Evolutionary conservation across 2,113 vertebrate genomes (phyloP), one percentile per base, ranked within the genome.

Genomic region (Nestor notabilis): DNA sequence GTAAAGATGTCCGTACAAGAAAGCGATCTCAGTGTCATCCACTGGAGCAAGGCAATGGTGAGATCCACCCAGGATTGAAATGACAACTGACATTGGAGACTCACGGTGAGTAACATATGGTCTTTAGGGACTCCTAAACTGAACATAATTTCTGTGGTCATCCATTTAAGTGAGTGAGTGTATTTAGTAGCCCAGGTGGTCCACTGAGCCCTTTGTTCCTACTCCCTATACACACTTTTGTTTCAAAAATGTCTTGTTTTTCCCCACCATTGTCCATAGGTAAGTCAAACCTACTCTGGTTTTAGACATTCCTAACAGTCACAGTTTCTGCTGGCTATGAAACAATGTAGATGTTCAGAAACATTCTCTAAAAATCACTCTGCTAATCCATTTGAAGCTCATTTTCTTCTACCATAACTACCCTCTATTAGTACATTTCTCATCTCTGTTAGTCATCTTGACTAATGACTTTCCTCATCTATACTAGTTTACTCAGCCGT

Each of bases 381-480:
- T 68, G 27, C 35, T 89, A 95, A 87, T 41, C 61, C 53, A 78
- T 86, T 74, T 84, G 76, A 81, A 93, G 60, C 47, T 87, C 21
- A 52, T 89, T 93, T 95, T 96, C 72, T 86, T 94, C 69, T 92
- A 49, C 60, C 0, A 0, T 65, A 95, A 24, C 72, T 94, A 93
- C 61, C 19, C 17, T 84, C 37, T 94, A 69, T 91, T 91, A 95
- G 66, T 49, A 79, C 47, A 61, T 93, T 92, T 94, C 91, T 97
- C 65, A 91, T 96, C 44, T 66, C 44, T 63, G 52, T 96, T 97
- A 94, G 89, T 97, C 92, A 95, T 96, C 61, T 95, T 96, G 91
- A 97, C 83, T 93, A 96, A 95, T 92, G 76, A 82, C 65, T 96
- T 94, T 82, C 89, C 86, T 96, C 72, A 93, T 92, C 83, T 95